Base-by-base conservation (phyloP, 2,113 vertebrate species). In the Electrona antarctica region DNA sequence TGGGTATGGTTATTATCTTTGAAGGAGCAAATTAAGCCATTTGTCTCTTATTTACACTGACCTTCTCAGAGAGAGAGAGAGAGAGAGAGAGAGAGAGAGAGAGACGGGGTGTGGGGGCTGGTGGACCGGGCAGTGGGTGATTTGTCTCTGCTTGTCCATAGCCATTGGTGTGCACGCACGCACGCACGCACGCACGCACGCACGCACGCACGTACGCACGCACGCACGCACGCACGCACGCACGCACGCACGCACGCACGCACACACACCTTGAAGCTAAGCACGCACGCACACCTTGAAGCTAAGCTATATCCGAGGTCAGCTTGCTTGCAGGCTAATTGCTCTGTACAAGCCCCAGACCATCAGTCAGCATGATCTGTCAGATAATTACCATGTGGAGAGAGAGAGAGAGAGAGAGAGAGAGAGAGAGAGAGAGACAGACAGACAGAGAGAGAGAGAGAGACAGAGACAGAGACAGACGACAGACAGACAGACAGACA, bases 271-370 rank as follows among this genome's bases (percentile, higher is more conserved):
- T 50, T 50, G 7, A 50, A 11, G 7, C 10, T 60, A 49, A 50
- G 64, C 60, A 21, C 46, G 60, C 7, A 15, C 29, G 71, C 0
- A 48, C 61, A 67, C 54, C 78, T 76, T 74, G 10, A 74, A 76
- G 78, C 74, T 7, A 64, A 84, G 68, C 41, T 61, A 69, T 64
- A 67, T 73, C 50, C 7, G 49, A 71, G 82, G 84, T 87, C 87
- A 89, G 13, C 71, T 76, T 73, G 82, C 78, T 84, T 64, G 57
- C 64, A 60, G 67, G 62, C 54, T 88, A 88, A 88, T 89, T 84
- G 83, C 72, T 76, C 73, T 86, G 76, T 66, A 77, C 78, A 80
- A 77, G 83, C 83, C 80, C 71, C 71, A 78, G 57, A 84, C 68
- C 80, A 87, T 84, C 80, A 85, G 59, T 87, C 83, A 85, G 70